These are phyloP conservation scores for Erythrolamprus reginae DNA, from an alignment of 2,113 vertebrate genomes.

Conservation along the genomic window DNA sequence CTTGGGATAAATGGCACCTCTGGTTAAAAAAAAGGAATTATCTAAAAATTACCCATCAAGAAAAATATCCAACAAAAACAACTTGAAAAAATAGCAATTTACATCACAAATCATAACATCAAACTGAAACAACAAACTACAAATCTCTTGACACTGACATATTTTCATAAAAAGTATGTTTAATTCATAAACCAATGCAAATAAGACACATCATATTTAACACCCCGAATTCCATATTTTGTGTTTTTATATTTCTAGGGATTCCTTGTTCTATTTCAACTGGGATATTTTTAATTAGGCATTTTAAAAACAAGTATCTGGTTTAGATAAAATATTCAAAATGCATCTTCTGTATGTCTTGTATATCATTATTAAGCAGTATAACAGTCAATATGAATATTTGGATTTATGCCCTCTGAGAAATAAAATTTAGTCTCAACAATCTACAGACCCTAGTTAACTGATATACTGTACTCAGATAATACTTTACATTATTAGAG, in stretches of 20 bases:
- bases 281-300: neutral
- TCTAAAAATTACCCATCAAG: no score
- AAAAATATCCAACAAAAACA: no score
- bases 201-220: neutral
- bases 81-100: no score
- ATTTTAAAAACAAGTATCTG: conserved; percentile 24
- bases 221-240: neutral
- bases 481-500: neutral
- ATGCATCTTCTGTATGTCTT: neutral
- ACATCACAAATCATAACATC: no score
- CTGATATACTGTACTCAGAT: neutral
- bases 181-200: neutral
- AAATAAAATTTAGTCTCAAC: neutral
- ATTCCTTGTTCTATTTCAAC: neutral
- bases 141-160: neutral
- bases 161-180: neutral
- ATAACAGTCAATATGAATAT: neutral
- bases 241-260: neutral
- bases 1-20: no score
- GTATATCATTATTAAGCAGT: neutral
- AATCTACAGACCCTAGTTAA: neutral
- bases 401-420: neutral
- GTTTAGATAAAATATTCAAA: conserved; percentile 42
- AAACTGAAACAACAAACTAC: no score
- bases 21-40: no score